Evolutionary conservation across 1,140 invertebrate genomes (phyloP), one percentile per base, ranked within the genome.

Genomic region (Penaeus indicus): DNA sequence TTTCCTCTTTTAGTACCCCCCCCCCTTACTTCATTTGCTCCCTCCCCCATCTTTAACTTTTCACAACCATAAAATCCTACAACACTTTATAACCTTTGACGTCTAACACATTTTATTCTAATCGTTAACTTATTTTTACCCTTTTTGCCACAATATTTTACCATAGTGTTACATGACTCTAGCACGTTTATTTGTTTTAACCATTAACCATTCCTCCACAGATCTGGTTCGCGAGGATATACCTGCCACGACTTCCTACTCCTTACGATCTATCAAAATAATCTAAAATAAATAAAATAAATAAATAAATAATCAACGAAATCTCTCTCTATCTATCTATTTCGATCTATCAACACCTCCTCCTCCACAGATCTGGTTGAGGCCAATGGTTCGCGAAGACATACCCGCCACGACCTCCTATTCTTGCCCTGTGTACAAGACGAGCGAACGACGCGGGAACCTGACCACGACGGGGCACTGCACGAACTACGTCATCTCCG

Each of bases 351-450:
- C 42, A 8, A 32, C 69, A 25, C 25, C 72, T n/a, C 72, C 7
- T 84, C 54, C 32, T 21, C 47, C 22, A 83, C 90, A 91, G 90
- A 93, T 94, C 81, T 93, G 93, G 92, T 87, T 94, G 62, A 92
- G 82, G 72, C 91, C 91, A 2, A 90, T 90, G 85, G 84, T 86
- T 18, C 80, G 84, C 22, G 80, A 85, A 19, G 75, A 92, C 21
- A 91, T 91, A 16, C 81, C 90, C 13, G 5, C 19, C 0, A 80
- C 72, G 19, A 67, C 25, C 38, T 67, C 78, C 21, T 94, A 94
- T 89, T 91, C 91, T n/a, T 93, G 93, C 89, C 94, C 94, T 11
- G 92, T 94, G 10, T 94, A 94, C 92, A 94, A 94, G 91, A 94
- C 94, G 13, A 93, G 93, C 89, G 93, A 93, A 78, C 91, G 94